phyloP scores from a whole-genome alignment of 1,140 invertebrate genomes.

The Temnothorax nylanderi region DNA sequence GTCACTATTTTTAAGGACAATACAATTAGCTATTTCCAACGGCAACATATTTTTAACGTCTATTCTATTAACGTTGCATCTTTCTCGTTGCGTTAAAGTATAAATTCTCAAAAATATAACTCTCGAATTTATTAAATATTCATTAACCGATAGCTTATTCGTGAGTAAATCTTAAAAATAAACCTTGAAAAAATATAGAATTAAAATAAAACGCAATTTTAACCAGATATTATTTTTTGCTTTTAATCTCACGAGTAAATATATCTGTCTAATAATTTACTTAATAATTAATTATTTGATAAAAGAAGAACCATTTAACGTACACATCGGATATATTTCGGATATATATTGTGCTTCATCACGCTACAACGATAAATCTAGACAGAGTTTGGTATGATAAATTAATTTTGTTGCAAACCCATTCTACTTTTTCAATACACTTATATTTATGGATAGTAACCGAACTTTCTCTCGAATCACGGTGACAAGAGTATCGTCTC shows the following conservation, averaged over 20 bases:
- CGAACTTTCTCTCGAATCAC: background rate
- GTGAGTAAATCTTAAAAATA: background rate
- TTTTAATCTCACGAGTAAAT: background rate
- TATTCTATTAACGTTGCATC: background rate
- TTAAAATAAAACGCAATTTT: background rate
- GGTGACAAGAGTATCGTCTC: background rate
- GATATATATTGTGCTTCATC: background rate
- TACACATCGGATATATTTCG: background rate
- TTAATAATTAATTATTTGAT: background rate
- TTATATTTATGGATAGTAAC: background rate
- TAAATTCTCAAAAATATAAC: background rate
- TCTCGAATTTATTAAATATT: background rate
- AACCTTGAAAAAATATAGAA: background rate
- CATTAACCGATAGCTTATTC: background rate
- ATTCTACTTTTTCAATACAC: slow-evolving; percentile 14
- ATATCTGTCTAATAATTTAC: background rate
- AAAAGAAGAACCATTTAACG: background rate
- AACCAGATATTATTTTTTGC: background rate
- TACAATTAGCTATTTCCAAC: background rate
- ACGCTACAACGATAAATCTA: background rate
- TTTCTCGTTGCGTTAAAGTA: background rate
- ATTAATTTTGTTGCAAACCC: background rate
- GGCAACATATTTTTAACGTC: background rate
- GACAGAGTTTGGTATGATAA: background rate
- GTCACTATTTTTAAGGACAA: background rate